These are phyloP conservation scores for Peromyscus californicus DNA, from an alignment of 2,113 vertebrate species.

Conservation along the genomic window DNA sequence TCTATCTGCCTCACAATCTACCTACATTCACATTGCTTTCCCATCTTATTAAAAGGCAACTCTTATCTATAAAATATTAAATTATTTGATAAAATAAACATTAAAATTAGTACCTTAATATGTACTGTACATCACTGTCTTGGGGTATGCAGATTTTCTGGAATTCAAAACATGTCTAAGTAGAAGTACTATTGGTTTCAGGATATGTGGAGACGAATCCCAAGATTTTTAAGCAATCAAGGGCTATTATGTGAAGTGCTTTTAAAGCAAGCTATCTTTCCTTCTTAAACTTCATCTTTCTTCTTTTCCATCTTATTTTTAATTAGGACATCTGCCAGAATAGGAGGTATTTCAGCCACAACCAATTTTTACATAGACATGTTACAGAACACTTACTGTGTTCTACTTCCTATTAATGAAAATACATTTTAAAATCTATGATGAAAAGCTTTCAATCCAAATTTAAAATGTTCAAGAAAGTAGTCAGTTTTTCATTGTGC, in stretches of 20 bases:
- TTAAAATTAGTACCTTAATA: neutral
- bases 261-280: neutral
- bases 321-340: neutral
- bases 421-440: slow-evolving; percentile 29
- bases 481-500: neutral
- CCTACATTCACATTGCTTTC: neutral
- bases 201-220: neutral
- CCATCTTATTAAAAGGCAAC: neutral
- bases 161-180: neutral
- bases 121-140: neutral
- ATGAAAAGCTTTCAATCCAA: slow-evolving; percentile 51
- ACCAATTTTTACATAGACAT: slow-evolving; percentile 14
- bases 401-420: slow-evolving; percentile 24
- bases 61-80: neutral
- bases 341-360: slow-evolving; percentile 3
- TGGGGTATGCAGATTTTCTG: neutral
- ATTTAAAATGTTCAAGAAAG: slow-evolving; percentile 22
- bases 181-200: neutral
- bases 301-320: neutral
- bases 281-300: neutral
- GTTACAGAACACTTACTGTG: slow-evolving; percentile 7
- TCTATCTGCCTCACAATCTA: slow-evolving; percentile 32
- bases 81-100: neutral
- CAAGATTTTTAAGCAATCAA: neutral
- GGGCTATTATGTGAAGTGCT: neutral